These are phyloP conservation scores for Anoura caudifer DNA, from an alignment of 2,113 vertebrate genomes.

Conservation along the genomic window DNA sequence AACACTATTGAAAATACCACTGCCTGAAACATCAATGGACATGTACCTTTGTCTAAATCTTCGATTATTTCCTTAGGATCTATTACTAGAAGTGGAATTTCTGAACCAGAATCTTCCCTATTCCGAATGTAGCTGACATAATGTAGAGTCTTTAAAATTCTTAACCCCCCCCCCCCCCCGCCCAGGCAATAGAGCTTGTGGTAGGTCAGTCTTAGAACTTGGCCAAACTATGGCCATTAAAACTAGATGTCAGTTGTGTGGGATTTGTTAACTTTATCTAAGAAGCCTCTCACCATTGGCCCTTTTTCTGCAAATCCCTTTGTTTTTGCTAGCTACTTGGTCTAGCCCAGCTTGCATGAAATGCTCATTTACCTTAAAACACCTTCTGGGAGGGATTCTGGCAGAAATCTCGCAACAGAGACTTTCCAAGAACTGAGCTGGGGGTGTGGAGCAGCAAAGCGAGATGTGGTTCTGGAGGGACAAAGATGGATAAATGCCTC, in stretches of 20 bases:
- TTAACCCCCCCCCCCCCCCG: not conserved
- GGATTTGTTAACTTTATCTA: not conserved
- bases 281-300: not conserved
- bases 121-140: not conserved
- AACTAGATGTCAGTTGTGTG: not conserved
- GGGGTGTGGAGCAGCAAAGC: slow-evolving; percentile 42
- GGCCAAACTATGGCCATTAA: not conserved
- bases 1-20: not conserved
- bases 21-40: not conserved
- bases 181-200: not conserved
- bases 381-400: not conserved
- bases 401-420: slow-evolving; percentile 37
- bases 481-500: not conserved
- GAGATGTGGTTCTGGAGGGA: slow-evolving; percentile 78
- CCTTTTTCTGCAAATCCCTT: not conserved
- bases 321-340: not conserved
- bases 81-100: not conserved
- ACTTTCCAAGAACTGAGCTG: not conserved
- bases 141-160: not conserved
- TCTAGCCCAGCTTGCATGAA: not conserved
- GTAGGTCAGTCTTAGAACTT: not conserved
- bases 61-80: not conserved
- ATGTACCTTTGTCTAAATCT: not conserved
- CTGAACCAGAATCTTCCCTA: not conserved
- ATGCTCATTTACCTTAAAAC: not conserved